Evolutionary conservation across 2,888 invertebrate species (phyloP).

Genomic region (Calameuta pallipes): DNA sequence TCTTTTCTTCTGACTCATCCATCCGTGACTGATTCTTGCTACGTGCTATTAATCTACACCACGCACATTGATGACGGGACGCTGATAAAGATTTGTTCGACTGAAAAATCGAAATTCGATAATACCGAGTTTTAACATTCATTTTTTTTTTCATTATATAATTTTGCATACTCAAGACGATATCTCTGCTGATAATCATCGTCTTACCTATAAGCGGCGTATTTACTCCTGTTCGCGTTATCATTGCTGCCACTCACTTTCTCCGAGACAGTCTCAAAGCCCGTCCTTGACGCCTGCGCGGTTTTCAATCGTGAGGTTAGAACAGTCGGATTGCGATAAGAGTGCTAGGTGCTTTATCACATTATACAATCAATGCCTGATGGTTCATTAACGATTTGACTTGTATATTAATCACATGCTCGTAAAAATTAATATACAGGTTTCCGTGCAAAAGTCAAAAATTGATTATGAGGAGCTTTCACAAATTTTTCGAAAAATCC

Average conservation of each 20-base stretch:
- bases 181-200: background rate
- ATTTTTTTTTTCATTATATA: background rate
- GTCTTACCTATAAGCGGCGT: background rate
- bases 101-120: background rate
- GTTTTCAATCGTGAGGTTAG: background rate
- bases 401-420: too few relatives aligned
- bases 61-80: background rate
- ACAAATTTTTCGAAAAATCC: background rate
- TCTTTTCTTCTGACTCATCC: background rate
- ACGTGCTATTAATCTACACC: background rate
- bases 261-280: background rate
- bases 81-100: background rate
- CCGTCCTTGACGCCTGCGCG: background rate
- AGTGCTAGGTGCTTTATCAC: background rate
- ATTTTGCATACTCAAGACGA: background rate
- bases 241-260: background rate
- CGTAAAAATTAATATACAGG: background rate
- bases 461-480: too few relatives aligned
- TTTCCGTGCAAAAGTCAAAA: background rate
- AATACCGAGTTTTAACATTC: background rate
- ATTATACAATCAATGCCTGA: background rate
- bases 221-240: background rate
- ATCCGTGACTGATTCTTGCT: background rate
- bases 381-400: background rate
- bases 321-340: background rate